These are phyloP conservation scores for Periparus ater DNA, from an alignment of 2,797 vertebrate species.

Conservation along the genomic window DNA sequence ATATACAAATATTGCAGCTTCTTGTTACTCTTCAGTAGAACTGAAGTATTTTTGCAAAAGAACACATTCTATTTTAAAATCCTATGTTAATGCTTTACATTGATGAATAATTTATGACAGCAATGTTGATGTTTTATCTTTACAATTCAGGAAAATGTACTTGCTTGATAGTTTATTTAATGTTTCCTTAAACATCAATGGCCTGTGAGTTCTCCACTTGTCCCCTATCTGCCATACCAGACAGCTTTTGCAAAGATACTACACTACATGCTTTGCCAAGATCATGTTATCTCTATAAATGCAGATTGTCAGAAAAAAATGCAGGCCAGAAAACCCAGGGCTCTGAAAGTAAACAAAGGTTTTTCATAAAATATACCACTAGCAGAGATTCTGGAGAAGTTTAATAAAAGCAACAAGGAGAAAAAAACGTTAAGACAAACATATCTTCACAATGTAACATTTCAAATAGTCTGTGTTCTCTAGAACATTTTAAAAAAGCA, in stretches of 20 bases:
- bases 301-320: conserved; percentile 53
- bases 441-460: background rate
- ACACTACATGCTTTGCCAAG: conserved; percentile 46
- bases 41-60: background rate
- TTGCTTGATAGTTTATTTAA: conserved; percentile 30
- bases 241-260: conserved; percentile 47
- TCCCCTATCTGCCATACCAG: conserved; percentile 63
- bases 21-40: background rate
- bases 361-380: background rate
- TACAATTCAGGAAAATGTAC: conserved; percentile 37
- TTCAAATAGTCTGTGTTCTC: background rate
- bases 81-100: background rate
- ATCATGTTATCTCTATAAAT: conserved; percentile 69
- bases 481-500: background rate
- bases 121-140: conserved; percentile 15
- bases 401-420: background rate
- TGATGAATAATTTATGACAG: conserved; percentile 1
- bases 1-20: background rate
- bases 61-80: background rate
- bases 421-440: background rate
- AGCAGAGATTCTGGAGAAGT: background rate
- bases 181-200: conserved; percentile 15
- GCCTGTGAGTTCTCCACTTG: background rate
- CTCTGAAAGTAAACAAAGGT: conserved; percentile 54
- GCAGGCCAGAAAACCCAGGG: background rate